Percentiles rank a stretch among this genome's conserved stretches.
phyloP scores from a whole-genome alignment of 2,797 vertebrate species.

The Pangasius larnaudii region DNA sequence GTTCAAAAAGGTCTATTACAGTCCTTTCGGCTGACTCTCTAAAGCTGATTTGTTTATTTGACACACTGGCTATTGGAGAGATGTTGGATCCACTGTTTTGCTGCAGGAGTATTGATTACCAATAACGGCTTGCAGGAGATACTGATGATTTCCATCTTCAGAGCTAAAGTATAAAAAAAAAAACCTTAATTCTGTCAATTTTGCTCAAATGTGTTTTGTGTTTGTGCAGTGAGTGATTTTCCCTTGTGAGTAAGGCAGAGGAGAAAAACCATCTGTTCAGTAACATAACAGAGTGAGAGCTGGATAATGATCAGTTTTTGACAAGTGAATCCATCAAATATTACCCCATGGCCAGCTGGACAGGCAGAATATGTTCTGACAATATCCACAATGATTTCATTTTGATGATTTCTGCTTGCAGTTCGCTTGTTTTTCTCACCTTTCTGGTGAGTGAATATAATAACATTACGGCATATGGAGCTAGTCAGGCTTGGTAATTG shows the following conservation, averaged over 20 bases:
- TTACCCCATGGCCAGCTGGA: slow-evolving; percentile 63
- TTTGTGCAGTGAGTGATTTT: slow-evolving; percentile 26
- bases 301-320: slow-evolving; percentile 54
- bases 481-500: slow-evolving; percentile 29
- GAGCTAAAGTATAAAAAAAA: slow-evolving; percentile 23
- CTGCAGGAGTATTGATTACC: slow-evolving; percentile 55
- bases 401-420: slow-evolving; percentile 12
- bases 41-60: slow-evolving; percentile 36
- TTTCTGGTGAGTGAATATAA: slow-evolving; percentile 22
- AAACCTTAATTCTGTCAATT: slow-evolving; percentile 25
- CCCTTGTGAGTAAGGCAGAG: slow-evolving; percentile 29
- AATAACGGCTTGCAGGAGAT: slow-evolving; percentile 42
- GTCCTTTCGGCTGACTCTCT: slow-evolving; percentile 33
- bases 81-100: slow-evolving; percentile 45
- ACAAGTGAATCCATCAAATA: slow-evolving; percentile 57
- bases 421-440: slow-evolving; percentile 10
- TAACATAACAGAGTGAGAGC: slow-evolving; percentile 50
- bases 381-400: slow-evolving; percentile 61
- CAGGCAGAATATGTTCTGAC: slow-evolving; percentile 59
- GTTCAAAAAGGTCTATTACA: slow-evolving; percentile 51
- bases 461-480: slow-evolving; percentile 33
- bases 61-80: slow-evolving; percentile 35
- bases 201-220: slow-evolving; percentile 26
- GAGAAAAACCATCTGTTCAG: slow-evolving; percentile 47
- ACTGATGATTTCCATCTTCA: slow-evolving; percentile 41